Evolutionary conservation across 2,113 vertebrate species (phyloP).

Genomic region (Zosterops pallidus): DNA sequence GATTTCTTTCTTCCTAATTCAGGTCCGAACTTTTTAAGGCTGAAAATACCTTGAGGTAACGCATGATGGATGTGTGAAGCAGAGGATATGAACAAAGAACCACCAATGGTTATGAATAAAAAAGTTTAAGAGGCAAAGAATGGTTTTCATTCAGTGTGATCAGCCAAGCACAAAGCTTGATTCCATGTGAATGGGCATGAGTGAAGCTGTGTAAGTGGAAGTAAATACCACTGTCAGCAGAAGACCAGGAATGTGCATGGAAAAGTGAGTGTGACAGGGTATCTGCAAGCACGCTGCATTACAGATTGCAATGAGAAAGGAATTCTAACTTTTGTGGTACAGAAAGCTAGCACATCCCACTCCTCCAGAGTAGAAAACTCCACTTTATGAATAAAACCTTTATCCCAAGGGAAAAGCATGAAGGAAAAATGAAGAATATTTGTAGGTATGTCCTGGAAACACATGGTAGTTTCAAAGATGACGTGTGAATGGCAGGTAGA

Average conservation of each 20-base stretch:
- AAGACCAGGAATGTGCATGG: background rate
- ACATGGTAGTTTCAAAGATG: background rate
- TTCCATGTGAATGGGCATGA: background rate
- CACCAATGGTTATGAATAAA: background rate
- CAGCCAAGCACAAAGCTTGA: background rate
- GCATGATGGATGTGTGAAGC: background rate
- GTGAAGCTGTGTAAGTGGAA: background rate
- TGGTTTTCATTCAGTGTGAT: background rate
- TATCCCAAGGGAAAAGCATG: background rate
- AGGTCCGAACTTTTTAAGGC: background rate
- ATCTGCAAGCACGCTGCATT: background rate
- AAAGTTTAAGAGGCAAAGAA: background rate
- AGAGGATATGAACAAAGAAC: constrained; percentile 2
- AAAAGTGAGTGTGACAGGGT: background rate
- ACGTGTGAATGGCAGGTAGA: background rate
- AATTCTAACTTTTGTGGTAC: background rate
- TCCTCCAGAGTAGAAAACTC: background rate
- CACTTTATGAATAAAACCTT: background rate
- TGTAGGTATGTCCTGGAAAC: background rate
- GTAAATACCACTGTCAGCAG: background rate
- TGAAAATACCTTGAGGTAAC: background rate
- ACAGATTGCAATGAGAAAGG: background rate
- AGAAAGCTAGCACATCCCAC: background rate
- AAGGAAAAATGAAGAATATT: background rate
- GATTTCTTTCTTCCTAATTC: background rate